Base-by-base conservation (phyloP, 2,797 vertebrate genomes). In the Enteromius fasciolatus region DNA sequence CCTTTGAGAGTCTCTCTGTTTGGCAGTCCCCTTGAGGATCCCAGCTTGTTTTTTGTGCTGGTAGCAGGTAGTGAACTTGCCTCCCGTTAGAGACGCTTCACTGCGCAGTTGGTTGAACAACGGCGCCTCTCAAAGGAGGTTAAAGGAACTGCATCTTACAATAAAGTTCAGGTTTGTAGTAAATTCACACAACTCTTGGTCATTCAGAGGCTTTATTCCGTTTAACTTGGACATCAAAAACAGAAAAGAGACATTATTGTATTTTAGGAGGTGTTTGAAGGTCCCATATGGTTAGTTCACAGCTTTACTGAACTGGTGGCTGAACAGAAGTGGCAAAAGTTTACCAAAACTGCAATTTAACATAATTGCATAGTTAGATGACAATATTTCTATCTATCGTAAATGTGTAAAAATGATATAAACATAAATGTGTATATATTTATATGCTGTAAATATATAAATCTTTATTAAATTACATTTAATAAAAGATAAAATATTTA, bases 101-200 rank as follows among this genome's bases (percentile, higher is more conserved):
- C 7, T 48, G 59, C 33, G 18, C 68, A 33, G 68, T 81, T 67
- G 76, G 83, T 83, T 92, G 89, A 87, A 87, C 90, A 87, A 90
- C 84, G 91, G 88, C 88, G 85, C 90, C 93, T 87, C 91, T 86
- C 84, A 75, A 89, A 88, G 92, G 89, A 6, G 41, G 41, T 77
- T 74, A 14, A 41, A 0, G 48, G 88, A 83, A 90, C 83, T 92
- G 86, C 88, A 57, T 31, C 25, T 20, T 15, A 8, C 3, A 8
- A n/a, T 31, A 20, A 44, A 14, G 25, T 48, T 64, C 7, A 25
- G 8, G 15, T 18, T 25, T 81, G n/a, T 5, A 3, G 31, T 52
- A 8, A 41, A 41, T 54, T 18, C 1, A 8, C 12, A 23, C 41
- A 78, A 50, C 77, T 39, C 15, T 50, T 41, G 39, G 39, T 48